Conservation (phyloP, 2,888 invertebrate genomes). For the Matsumyia berberina region DNA sequence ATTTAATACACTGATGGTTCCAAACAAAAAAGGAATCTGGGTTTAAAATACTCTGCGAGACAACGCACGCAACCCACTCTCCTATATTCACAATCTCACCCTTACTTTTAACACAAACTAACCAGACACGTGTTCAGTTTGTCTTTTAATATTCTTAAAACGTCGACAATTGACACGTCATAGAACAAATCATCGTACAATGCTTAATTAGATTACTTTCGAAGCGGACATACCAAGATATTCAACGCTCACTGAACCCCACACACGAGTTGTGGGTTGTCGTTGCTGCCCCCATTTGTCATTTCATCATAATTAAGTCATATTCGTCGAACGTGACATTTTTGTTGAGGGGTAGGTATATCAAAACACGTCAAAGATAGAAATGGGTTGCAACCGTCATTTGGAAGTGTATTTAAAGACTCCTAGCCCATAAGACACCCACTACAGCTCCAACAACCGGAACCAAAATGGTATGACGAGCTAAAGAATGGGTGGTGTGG, state of each 20-base stretch:
- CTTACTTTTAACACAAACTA: not conserved
- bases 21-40: too few relatives aligned
- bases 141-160: conserved; percentile 4
- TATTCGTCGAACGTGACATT: conserved; percentile 19
- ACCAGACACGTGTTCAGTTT: not conserved
- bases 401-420: conserved; percentile 6
- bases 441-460: too few relatives aligned
- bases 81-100: not conserved
- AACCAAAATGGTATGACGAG: too few relatives aligned
- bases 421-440: too few relatives aligned
- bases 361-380: conserved; percentile 23
- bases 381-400: conserved; percentile 2
- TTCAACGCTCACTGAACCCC: conserved; percentile 25
- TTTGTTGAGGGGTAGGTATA: conserved; percentile 12
- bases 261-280: not conserved
- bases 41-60: too few relatives aligned
- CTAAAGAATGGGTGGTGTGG: too few relatives aligned
- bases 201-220: conserved; percentile 52
- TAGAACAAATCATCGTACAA: conserved; percentile 14
- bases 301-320: conserved; percentile 32
- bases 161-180: conserved; percentile 36
- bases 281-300: not conserved
- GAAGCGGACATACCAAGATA: conserved; percentile 26
- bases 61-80: too few relatives aligned
- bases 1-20: too few relatives aligned